Percentiles rank a stretch among this genome's conserved stretches.
phyloP scores from a whole-genome alignment of 2,113 vertebrate genomes.

The Casuarius casuarius region DNA sequence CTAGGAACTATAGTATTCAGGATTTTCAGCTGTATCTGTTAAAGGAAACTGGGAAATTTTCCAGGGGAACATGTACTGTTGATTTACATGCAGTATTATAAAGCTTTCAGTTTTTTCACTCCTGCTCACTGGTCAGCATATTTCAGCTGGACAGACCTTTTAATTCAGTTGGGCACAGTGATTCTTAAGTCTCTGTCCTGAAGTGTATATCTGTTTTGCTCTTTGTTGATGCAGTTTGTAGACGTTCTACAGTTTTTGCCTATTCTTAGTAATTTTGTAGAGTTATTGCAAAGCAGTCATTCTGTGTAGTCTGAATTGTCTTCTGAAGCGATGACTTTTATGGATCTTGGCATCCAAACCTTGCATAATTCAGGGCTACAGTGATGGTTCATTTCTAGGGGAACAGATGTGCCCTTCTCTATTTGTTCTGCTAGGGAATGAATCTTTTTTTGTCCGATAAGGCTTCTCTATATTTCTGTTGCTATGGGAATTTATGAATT shows the following conservation, averaged over 20 bases:
- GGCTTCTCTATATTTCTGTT: neutral
- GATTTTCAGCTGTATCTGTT: neutral
- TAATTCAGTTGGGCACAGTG: neutral
- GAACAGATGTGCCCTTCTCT: neutral
- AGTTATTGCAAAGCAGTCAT: neutral
- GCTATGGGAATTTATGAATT: neutral
- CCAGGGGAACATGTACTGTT: neutral
- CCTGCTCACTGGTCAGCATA: neutral
- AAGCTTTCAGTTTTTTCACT: accelerated
- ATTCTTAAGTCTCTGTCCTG: neutral
- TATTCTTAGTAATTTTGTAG: slow-evolving; percentile 8
- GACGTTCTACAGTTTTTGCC: neutral
- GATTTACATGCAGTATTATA: neutral
- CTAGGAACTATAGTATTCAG: neutral
- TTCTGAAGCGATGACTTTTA: neutral
- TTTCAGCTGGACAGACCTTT: neutral
- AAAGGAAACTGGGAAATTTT: neutral
- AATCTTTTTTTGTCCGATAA: neutral
- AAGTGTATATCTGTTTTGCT: neutral
- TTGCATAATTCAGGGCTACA: neutral
- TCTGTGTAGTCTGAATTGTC: neutral
- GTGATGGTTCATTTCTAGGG: slow-evolving; percentile 10
- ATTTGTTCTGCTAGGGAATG: neutral
- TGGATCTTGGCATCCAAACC: neutral
- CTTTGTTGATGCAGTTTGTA: neutral